phyloP scores from a whole-genome alignment of 2,113 vertebrate genomes.

The Odocoileus virginianus region DNA sequence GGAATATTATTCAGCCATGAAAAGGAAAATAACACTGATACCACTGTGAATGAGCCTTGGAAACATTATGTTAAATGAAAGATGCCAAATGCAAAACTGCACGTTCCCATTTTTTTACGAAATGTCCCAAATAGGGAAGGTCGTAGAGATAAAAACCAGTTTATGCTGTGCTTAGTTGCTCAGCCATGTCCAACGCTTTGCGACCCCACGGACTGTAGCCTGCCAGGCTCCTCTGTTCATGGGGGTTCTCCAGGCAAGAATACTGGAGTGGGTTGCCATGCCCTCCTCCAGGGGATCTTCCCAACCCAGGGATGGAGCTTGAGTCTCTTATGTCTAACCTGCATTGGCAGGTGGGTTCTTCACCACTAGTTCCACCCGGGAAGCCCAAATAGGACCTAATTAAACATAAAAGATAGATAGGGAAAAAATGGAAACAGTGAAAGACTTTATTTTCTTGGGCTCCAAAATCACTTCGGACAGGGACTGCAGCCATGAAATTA shows the following conservation, averaged over 20 bases:
- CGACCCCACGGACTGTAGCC: not conserved
- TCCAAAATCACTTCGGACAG: not conserved
- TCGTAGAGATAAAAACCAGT: not conserved
- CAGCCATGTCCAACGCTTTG: fast-evolving
- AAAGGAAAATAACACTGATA: not conserved
- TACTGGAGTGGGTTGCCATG: not conserved
- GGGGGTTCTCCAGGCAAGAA: not conserved
- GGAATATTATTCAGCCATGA: not conserved
- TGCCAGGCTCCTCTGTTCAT: not conserved
- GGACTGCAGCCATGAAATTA: not conserved
- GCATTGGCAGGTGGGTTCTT: not conserved
- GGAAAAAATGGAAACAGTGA: not conserved
- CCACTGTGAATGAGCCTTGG: not conserved
- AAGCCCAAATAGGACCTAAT: not conserved
- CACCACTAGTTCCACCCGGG: not conserved
- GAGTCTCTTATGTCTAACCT: not conserved
- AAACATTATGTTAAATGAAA: not conserved
- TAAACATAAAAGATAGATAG: not conserved
- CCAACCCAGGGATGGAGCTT: not conserved
- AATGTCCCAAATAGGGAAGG: not conserved
- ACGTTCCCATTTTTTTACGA: not conserved
- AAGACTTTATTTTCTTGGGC: not conserved
- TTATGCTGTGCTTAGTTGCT: fast-evolving
- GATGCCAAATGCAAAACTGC: not conserved
- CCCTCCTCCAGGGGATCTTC: not conserved